These are phyloP conservation scores for Diacarnus erythraeanus DNA, from an alignment of 37 sponge, comb jelly and placozoan species.

Conservation along the genomic window DNA sequence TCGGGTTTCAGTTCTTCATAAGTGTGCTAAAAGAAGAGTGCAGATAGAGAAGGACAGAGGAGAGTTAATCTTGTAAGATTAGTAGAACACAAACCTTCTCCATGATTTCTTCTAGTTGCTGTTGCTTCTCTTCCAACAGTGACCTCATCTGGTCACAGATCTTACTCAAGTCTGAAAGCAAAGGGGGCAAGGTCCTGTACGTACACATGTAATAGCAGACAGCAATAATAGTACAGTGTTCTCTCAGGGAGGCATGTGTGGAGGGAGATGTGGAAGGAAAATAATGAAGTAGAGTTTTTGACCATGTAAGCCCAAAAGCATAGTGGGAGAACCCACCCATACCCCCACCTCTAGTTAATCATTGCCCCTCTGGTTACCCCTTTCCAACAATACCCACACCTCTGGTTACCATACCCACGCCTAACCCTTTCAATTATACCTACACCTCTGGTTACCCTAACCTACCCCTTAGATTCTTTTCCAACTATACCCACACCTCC, in stretches of 20 bases:
- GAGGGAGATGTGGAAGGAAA: not conserved
- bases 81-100: slow-evolving; percentile 16
- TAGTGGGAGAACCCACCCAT: not conserved
- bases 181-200: not conserved
- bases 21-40: not conserved
- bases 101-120: slow-evolving; percentile 5
- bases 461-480: not conserved
- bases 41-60: not conserved
- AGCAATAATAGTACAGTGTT: not conserved
- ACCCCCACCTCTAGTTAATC: no score
- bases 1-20: not conserved
- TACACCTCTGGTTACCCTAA: no score
- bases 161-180: not conserved
- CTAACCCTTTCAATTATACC: no score
- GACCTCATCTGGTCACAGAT: not conserved
- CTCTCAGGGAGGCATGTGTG: not conserved
- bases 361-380: no score
- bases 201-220: not conserved
- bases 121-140: slow-evolving; percentile 15
- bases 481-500: not conserved
- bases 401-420: no score
- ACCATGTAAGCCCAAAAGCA: no score
- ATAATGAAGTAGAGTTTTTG: no score
- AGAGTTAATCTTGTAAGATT: not conserved
- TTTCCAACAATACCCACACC: no score